Evolutionary conservation across 1,140 invertebrate species (phyloP).

Genomic region (Drosophila bocqueti): DNA sequence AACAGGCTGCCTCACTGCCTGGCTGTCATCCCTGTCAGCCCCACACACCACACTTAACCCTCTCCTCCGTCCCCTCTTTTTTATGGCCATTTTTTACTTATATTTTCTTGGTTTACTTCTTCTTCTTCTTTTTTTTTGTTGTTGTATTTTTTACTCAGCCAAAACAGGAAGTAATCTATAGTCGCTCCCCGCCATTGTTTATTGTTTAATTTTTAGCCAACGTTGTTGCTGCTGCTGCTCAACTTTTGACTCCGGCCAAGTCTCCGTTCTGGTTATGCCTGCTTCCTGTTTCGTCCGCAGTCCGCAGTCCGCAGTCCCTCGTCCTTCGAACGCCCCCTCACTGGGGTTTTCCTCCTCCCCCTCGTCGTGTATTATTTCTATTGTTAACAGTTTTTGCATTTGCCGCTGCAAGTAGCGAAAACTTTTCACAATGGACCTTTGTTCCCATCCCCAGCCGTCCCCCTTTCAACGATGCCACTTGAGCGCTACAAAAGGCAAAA

Average conservation of each 20-base stretch:
- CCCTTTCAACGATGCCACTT: conserved; percentile 68
- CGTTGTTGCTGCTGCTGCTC: conserved; percentile 62
- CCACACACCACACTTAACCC: conserved; percentile 17
- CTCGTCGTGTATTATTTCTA: conserved; percentile 66
- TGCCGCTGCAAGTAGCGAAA: conserved; percentile 77
- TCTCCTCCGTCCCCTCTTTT: background rate
- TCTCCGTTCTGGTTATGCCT: conserved; percentile 47
- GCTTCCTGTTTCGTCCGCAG: conserved; percentile 32
- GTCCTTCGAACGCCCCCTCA: background rate
- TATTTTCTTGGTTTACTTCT: conserved; percentile 5
- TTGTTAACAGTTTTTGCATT: conserved; percentile 84
- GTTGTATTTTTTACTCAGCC: conserved; percentile 40
- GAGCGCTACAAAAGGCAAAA: conserved; percentile 67
- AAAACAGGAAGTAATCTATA: conserved; percentile 84
- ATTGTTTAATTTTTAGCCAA: conserved; percentile 83
- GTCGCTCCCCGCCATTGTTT: conserved; percentile 78
- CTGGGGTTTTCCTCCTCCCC: conserved; percentile 17
- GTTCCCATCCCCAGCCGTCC: conserved; percentile 35
- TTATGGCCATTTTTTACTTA: conserved; percentile 1
- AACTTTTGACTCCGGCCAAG: conserved; percentile 50
- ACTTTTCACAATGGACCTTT: conserved; percentile 76
- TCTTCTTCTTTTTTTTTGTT: background rate
- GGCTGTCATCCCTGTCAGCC: conserved; percentile 20
- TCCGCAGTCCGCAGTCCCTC: background rate
- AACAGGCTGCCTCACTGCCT: conserved; percentile 24